Base-by-base conservation (phyloP, 2,888 invertebrate genomes). In the Arge pagana region DNA sequence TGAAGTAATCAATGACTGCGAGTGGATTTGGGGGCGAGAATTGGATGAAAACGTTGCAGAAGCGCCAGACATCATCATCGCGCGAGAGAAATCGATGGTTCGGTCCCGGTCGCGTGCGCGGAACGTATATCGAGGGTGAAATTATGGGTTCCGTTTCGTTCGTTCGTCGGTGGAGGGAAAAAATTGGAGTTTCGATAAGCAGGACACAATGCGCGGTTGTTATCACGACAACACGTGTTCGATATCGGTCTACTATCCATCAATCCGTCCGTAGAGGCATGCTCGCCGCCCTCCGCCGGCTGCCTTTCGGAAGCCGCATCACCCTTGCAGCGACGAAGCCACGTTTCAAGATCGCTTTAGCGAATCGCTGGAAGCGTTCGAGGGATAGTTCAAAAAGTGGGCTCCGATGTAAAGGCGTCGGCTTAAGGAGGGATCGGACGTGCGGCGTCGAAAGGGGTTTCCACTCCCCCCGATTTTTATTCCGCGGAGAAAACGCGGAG, bases 211-310 rank as follows among this genome's bases (percentile, higher is more conserved):
- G 50, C 40, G 33, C 8, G 11, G 42, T 51, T 43, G 50, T 51
- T 51, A 51, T 51, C 50, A 40, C 21, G 35, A 51, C 50, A 51
- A 51, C 50, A 51, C 50, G 43, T 51, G 50, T 51, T 43, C 35
- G 41, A 40, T 51, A 51, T 51, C 50, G 43, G 43, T 19, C 43
- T 15, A 43, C 43, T 35, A 51, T 51, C 50, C 50, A 51, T 51
- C 50, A 51, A 51, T 51, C 16, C 45, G 30, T 45, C 33, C 45
- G n/a, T 24, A 23, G 45, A 45, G 33, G n/a, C n/a, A n/a, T n/a
- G 39, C 19, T 39, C 28, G 50, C 50, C 21, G 21, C 43, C 41
- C n/a, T 8, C 39, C 45, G n/a, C n/a, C 28, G 8, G 8, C n/a
- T 26, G 8, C 36, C 36, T 13, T 8, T 15, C 36, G 36, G 11